Evolutionary conservation across 2,113 vertebrate species (phyloP), one percentile per base, ranked within the genome.

Genomic region (Brachyhypopomus gauderio): DNA sequence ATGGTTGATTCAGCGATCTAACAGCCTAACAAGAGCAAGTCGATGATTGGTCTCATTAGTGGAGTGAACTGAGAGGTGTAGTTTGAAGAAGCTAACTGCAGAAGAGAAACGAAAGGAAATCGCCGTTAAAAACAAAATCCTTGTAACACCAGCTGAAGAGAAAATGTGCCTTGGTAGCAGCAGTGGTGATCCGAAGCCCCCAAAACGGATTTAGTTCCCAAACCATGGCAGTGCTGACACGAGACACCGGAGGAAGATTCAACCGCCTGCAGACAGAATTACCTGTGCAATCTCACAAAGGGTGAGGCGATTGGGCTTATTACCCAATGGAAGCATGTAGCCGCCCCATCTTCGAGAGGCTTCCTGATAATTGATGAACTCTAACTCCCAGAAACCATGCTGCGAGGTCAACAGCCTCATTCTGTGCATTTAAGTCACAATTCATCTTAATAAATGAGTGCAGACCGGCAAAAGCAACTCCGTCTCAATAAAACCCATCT

Each of bases 31-130:
- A 85, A 88, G 83, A 4, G 0, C 72, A 45, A 59, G 83, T 73
- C 77, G 83, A 77, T 84, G 84, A 87, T 88, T 87, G 85, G 81
- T 72, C 79, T 72, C 72, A 83, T 87, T 85, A 88, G 52, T 67
- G 5, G 58, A 69, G 70, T 59, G 59, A 75, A 75, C 72, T 82
- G 83, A 1, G 19, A 36, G 36, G 66, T 69, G 17, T 14, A 69
- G 30, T 41, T 70, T n/a, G 22, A n/a, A 70, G 34, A 14, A 70
- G 38, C 36, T 70, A 41, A 41, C 12, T 20, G 38, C 17, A 70
- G 36, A 1, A n/a, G 8, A 41, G 64, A 38, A 19, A 38, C 34
- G 3, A 67, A 67, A 20, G 17, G 30, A 9, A 9, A 7, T 25
- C 23, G 20, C 14, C 20, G 41, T 5, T 5, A 70, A 38, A 70